These are phyloP conservation scores for Nomada lathburiana DNA, from an alignment of 2,888 invertebrate genomes.

Conservation along the genomic window DNA sequence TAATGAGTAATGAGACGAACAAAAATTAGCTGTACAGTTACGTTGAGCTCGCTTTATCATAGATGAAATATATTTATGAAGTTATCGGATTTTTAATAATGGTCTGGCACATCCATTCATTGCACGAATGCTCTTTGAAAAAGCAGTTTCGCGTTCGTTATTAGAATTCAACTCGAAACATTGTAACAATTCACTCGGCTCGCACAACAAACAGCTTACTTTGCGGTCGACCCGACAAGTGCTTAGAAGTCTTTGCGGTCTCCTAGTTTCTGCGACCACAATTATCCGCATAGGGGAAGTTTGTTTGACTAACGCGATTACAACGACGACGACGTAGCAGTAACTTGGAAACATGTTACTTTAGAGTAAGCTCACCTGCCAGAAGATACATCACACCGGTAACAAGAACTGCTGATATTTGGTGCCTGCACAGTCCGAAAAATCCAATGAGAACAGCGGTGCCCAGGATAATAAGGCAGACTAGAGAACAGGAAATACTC, in stretches of 20 bases:
- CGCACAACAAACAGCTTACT: slow-evolving; percentile 7
- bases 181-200: slow-evolving; percentile 3
- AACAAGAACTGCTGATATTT: slow-evolving; percentile 96
- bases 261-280: slow-evolving; percentile 29
- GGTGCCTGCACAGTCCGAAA: slow-evolving; percentile 95
- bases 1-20: neutral
- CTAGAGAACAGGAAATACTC: slow-evolving; percentile 97
- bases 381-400: slow-evolving; percentile 97
- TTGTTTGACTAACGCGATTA: slow-evolving; percentile 38
- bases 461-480: slow-evolving; percentile 94
- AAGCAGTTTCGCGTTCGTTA: neutral
- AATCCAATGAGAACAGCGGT: slow-evolving; percentile 95
- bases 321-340: neutral
- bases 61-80: slow-evolving; percentile 23
- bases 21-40: too few relatives aligned
- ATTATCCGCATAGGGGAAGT: slow-evolving; percentile 11
- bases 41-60: slow-evolving; percentile 17
- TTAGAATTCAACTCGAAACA: neutral
- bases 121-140: too few relatives aligned
- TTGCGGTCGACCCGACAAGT: slow-evolving; percentile 30
- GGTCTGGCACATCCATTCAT: neutral
- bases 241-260: slow-evolving; percentile 37
- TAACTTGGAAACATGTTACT: neutral
- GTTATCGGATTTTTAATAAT: neutral
- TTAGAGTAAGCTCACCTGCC: slow-evolving; percentile 89